Percentiles rank a stretch among this genome's conserved stretches.
phyloP scores from a whole-genome alignment of 2,888 invertebrate genomes.

The Marronus borbonicus region DNA sequence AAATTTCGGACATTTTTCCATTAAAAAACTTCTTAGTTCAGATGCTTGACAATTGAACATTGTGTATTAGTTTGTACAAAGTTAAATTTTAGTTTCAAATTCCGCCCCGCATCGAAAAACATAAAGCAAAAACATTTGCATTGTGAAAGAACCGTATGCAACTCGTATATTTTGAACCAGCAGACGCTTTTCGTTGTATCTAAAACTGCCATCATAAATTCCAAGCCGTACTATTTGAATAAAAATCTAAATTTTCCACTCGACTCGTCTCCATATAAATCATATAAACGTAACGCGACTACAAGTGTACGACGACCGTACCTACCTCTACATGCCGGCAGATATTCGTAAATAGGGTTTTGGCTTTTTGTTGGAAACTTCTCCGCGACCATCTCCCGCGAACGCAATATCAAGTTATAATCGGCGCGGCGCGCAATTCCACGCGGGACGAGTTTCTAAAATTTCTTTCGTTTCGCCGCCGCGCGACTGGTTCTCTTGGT shows the following conservation, averaged over 20 bases:
- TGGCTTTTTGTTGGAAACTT: conserved; percentile 25
- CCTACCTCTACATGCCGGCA: not conserved
- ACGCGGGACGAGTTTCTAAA: conserved; percentile 23
- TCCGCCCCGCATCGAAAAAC: too few relatives aligned
- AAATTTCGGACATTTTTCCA: too few relatives aligned
- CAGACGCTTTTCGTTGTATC: conserved; percentile 1
- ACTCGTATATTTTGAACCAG: not conserved
- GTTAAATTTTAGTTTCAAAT: too few relatives aligned
- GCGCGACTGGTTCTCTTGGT: not conserved
- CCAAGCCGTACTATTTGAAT: not conserved
- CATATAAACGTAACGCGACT: conserved; percentile 4
- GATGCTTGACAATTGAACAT: too few relatives aligned
- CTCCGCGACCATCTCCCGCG: conserved; percentile 17
- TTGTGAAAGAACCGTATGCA: not conserved
- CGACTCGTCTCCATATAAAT: conserved; percentile 23
- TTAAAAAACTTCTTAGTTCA: too few relatives aligned
- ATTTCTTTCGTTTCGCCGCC: conserved; percentile 29
- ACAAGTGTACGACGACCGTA: too few relatives aligned
- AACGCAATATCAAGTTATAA: conserved; percentile 33
- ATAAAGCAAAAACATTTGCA: not conserved
- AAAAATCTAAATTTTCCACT: conserved; percentile 42
- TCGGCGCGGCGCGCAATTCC: conserved; percentile 25
- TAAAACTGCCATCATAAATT: conserved; percentile 26
- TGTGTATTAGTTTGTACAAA: too few relatives aligned
- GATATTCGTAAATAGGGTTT: conserved; percentile 7